Evolutionary conservation across 2,888 invertebrate genomes (phyloP).

Genomic region (Chrysolina americana): DNA sequence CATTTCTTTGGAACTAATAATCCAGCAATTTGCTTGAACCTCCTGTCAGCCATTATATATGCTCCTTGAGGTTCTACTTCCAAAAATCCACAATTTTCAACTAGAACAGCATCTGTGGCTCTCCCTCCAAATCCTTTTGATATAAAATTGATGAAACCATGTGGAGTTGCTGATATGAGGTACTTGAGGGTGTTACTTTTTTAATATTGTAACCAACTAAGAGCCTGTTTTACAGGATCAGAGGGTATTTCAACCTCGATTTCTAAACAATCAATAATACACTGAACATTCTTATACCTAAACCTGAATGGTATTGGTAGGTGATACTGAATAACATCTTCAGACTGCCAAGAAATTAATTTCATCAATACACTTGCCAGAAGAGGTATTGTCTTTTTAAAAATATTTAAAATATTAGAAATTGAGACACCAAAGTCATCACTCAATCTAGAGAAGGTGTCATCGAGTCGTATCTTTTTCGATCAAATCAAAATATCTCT

Average conservation of each 20-base stretch:
- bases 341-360: neutral
- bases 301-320: slow-evolving; percentile 39
- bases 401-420: neutral
- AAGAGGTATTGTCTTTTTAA: neutral
- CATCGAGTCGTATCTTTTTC: neutral
- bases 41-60: slow-evolving; percentile 34
- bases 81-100: slow-evolving; percentile 26
- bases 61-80: slow-evolving; percentile 3
- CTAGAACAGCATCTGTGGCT: slow-evolving; percentile 12
- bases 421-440: neutral
- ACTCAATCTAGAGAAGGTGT: neutral
- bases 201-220: slow-evolving; percentile 38
- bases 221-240: slow-evolving; percentile 37
- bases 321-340: neutral
- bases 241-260: slow-evolving; percentile 44
- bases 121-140: slow-evolving; percentile 31
- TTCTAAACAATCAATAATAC: slow-evolving; percentile 46
- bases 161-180: slow-evolving; percentile 31
- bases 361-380: neutral
- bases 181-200: slow-evolving; percentile 32
- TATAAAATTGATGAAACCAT: slow-evolving; percentile 34
- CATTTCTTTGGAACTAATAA: neutral
- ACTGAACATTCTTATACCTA: slow-evolving; percentile 33
- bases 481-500: neutral
- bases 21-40: slow-evolving; percentile 30